Base-by-base conservation (phyloP, 2,888 invertebrate genomes). In the Tetheella fluctuosa region DNA sequence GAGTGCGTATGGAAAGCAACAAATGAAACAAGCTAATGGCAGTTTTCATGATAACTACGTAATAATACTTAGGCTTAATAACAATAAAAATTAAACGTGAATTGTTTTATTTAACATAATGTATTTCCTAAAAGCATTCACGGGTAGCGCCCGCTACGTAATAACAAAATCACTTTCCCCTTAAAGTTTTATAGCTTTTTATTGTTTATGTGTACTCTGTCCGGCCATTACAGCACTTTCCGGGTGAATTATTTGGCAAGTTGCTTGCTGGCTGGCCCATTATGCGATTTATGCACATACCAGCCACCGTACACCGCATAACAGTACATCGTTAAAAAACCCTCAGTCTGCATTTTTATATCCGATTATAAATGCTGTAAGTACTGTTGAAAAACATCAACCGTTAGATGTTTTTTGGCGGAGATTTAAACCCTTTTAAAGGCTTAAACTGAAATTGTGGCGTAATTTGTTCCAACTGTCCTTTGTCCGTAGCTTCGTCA, bases 211-310 rank as follows among this genome's bases (percentile, higher is more conserved):
- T 78, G 65, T 82, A 71, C 76, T 74, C 77, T 78, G 75, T 67
- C 73, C 70, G 75, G 74, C 88, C 86, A 85, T 88, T 86, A 87
- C 76, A 80, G 83, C 80, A 83, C 84, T 89, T 86, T 83, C 73
- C 73, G 80, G 76, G 86, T 90, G 89, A 90, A 87, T 89, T 90
- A 90, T 91, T 88, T 83, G 85, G 84, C 84, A 86, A 87, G 80
- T 84, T 80, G 83, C 83, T 77, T 67, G 74, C 74, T 75, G 71
- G 77, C 75, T 74, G 48, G 71, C 83, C 86, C 88, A 85, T 86
- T 88, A 87, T 74, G 67, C 80, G 84, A 90, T 89, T 89, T 89
- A 89, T 86, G 79, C 75, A 78, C 77, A 76, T 63, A 71, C 71
- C 67, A 65, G 61, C 64, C 69, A 66, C 72, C 70, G 65, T 73